A percentile compares a stretch with the other conserved stretches of the same genome.
Conservation (phyloP, 2,888 invertebrate genomes). For the Schrankia costaestrigalis region DNA sequence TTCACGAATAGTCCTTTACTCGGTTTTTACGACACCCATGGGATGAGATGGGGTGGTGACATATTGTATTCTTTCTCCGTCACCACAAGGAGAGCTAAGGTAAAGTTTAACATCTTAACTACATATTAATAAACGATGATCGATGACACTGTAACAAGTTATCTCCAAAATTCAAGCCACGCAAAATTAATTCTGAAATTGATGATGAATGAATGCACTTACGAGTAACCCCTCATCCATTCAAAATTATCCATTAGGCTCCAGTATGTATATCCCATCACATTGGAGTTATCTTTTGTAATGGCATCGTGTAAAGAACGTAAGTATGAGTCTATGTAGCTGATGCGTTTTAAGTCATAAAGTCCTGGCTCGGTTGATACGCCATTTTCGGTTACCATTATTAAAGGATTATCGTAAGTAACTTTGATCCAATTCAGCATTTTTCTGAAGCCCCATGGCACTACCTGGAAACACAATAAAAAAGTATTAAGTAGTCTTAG, state of each 20-base stretch:
- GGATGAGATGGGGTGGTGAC: no score
- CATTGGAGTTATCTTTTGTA: conserved; percentile 77
- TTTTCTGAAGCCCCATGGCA: conserved; percentile 84
- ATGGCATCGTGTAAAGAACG: conserved; percentile 69
- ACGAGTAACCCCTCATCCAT: conserved; percentile 88
- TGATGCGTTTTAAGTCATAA: conserved; percentile 70
- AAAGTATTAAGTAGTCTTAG: no score
- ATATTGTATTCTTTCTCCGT: no score
- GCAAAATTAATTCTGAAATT: not conserved
- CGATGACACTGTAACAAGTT: no score
- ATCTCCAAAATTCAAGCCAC: no score
- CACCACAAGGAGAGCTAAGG: no score
- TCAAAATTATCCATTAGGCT: conserved; percentile 91
- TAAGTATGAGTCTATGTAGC: conserved; percentile 76
- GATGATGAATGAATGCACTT: conserved; percentile 32
- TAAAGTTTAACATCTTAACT: no score
- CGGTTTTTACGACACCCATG: no score
- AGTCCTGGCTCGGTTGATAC: conserved; percentile 69
- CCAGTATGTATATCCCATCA: conserved; percentile 87
- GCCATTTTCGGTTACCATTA: conserved; percentile 83
- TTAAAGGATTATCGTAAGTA: conserved; percentile 79
- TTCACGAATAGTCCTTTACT: no score
- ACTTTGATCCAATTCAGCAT: conserved; percentile 82
- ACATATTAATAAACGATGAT: no score
- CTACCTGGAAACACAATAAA: conserved; percentile 60